Conservation (phyloP, 37 sponge, comb jelly and placozoan genomes). For the Theonella swinhoei region DNA sequence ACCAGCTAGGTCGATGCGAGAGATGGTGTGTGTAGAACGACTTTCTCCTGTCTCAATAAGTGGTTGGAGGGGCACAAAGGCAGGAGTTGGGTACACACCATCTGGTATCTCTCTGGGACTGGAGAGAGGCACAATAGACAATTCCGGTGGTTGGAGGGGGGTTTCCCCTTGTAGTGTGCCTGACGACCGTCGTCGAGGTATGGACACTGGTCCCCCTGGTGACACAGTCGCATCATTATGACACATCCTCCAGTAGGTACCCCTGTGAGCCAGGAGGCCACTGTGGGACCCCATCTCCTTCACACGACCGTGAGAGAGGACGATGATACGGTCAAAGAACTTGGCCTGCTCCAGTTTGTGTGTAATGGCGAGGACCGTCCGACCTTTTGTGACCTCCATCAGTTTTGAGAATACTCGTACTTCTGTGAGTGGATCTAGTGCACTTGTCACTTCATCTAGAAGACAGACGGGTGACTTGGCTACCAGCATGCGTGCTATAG, state of each 20-base stretch:
- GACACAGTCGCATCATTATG: not conserved
- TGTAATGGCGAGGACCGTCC: slow-evolving; percentile 50
- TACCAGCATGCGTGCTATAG: slow-evolving; percentile 61
- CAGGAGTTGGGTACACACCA: not conserved
- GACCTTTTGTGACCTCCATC: slow-evolving; percentile 51
- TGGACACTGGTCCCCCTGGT: not conserved
- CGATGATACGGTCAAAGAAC: slow-evolving; percentile 56
- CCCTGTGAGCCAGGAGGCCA: slow-evolving; percentile 46
- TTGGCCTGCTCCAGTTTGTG: slow-evolving; percentile 49
- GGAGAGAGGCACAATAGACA: not conserved
- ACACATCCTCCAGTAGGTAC: slow-evolving; percentile 48
- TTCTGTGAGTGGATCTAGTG: slow-evolving; percentile 53
- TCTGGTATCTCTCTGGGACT: not conserved
- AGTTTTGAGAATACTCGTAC: slow-evolving; percentile 30
- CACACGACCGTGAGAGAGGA: slow-evolving; percentile 54
- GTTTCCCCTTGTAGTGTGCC: not conserved
- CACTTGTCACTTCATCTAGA: slow-evolving; percentile 68
- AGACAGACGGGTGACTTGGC: slow-evolving; percentile 37
- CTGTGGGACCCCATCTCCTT: slow-evolving; percentile 56
- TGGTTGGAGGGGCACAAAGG: not conserved
- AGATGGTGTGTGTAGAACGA: not conserved
- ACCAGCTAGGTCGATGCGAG: too few species aligned
- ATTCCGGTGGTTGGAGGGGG: not conserved
- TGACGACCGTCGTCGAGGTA: not conserved
- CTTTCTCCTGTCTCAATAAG: not conserved